phyloP scores from a whole-genome alignment of 2,888 invertebrate species.

The Sarcophaga caerulescens region DNA sequence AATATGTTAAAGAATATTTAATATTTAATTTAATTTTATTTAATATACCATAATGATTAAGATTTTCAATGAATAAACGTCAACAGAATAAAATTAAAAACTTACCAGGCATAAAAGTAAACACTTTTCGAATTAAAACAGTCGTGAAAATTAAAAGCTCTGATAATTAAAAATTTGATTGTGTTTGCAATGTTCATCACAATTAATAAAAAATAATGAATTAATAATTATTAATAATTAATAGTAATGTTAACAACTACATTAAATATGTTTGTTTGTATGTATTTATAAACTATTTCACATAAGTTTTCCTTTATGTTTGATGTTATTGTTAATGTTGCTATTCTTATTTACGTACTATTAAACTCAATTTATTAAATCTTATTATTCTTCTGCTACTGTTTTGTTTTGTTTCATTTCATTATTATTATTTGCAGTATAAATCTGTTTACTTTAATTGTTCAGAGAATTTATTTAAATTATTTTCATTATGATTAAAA shows the following conservation, averaged over 20 bases:
- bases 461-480: slow-evolving; percentile 31
- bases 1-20: too few relatives aligned
- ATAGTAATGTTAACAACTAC: not conserved
- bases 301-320: not conserved
- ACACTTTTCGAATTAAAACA: slow-evolving; percentile 5
- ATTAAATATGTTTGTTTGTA: not conserved
- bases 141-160: not conserved
- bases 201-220: too few relatives aligned
- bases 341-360: not conserved
- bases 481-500: slow-evolving; percentile 7
- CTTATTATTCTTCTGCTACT: not conserved
- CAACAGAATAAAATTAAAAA: too few relatives aligned
- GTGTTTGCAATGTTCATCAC: slow-evolving; percentile 56
- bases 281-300: too few relatives aligned
- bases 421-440: slow-evolving; percentile 18
- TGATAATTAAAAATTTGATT: slow-evolving; percentile 33
- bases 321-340: not conserved
- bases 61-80: too few relatives aligned
- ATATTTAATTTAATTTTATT: too few relatives aligned
- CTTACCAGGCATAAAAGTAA: too few relatives aligned
- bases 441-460: slow-evolving; percentile 30
- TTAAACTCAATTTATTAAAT: too few relatives aligned
- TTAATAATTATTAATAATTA: too few relatives aligned
- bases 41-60: too few relatives aligned
- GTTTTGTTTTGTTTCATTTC: slow-evolving; percentile 27